These are phyloP conservation scores for Adineta ricciae DNA, from an alignment of 2,888 invertebrate genomes.

Conservation along the genomic window DNA sequence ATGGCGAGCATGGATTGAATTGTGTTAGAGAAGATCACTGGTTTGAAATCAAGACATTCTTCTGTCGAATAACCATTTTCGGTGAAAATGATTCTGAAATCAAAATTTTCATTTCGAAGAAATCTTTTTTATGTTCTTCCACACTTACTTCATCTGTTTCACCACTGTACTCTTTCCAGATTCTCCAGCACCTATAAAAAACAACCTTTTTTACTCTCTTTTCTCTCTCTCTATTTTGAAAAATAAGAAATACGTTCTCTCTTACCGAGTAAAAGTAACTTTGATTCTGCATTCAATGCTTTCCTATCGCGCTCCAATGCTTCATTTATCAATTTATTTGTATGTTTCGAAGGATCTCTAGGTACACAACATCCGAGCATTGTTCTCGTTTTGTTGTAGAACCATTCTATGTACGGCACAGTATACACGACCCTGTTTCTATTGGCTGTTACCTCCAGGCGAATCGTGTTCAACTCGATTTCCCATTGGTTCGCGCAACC, in stretches of 20 bases:
- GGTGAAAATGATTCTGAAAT: conserved; percentile 65
- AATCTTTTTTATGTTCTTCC: conserved; percentile 48
- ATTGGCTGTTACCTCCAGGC: background rate
- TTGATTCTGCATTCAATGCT: background rate
- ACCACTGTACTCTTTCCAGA: conserved; percentile 99
- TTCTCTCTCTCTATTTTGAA: background rate
- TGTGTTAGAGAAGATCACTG: conserved; percentile 80
- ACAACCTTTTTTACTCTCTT: too few relatives aligned
- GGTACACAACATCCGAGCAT: background rate
- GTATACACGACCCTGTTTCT: background rate
- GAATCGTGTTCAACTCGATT: background rate
- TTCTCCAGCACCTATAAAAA: conserved; percentile 78
- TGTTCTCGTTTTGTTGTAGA: background rate
- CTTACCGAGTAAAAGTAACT: background rate
- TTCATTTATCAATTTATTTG: background rate
- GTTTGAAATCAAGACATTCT: conserved; percentile 77
- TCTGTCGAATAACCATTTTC: conserved; percentile 79
- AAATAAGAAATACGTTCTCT: background rate
- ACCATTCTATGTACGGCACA: too few relatives aligned
- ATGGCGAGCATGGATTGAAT: conserved; percentile 76
- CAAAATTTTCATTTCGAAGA: too few relatives aligned
- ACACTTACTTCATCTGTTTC: conserved; percentile 95
- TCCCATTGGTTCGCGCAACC: background rate
- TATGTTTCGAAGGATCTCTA: background rate
- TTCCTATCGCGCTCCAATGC: background rate